Evolutionary conservation across 2,797 vertebrate species (phyloP), one percentile per base, ranked within the genome.

Genomic region (Echiichthys vipera): DNA sequence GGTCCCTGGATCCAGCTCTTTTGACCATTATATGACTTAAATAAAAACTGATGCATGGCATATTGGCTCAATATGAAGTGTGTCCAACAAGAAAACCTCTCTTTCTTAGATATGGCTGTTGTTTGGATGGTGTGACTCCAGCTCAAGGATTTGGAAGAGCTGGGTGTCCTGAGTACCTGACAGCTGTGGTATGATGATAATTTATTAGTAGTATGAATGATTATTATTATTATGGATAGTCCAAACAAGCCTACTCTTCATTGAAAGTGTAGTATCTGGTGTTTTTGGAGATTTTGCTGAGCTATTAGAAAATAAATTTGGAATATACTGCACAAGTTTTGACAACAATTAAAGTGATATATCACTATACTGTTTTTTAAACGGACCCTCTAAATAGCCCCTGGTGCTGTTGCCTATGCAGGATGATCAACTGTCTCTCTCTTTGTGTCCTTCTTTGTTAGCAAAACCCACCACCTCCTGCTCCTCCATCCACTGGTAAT

Each of bases 101-200:
- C 30, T 49, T 55, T 15, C 20, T 65, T 53, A 99, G 97, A 85
- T 96, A 91, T 0, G 96, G 98, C 14, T 99, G 98, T 82, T 99
- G 97, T 82, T 90, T 94, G 39, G 96, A 99, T 58, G 96, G 95
- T 6, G 84, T 96, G 68, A 96, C 95, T 0, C 32, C 83, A 67
- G 96, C 97, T 5, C 87, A 71, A 72, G 96, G 96, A 2, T 93
- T 91, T 61, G 93, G 93, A 65, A 89, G 94, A 56, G 70, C 77
- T 46, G 97, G 97, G 30, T 99, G 97, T 69, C 56, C 88, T 7
- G 77, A 92, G 0, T 80, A 84, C 59, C 74, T 67, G 27, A 37
- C 65, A 20, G 8, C 71, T 46, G 71, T 45, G 86, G 92, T 92
- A 88, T 37, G 80, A 81, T n/a, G n/a, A n/a, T n/a, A n/a, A n/a